A percentile compares a stretch with the other conserved stretches of the same genome.
phyloP scores from a whole-genome alignment of 2,113 vertebrate genomes.

The Cyphomyrus discorhynchus region DNA sequence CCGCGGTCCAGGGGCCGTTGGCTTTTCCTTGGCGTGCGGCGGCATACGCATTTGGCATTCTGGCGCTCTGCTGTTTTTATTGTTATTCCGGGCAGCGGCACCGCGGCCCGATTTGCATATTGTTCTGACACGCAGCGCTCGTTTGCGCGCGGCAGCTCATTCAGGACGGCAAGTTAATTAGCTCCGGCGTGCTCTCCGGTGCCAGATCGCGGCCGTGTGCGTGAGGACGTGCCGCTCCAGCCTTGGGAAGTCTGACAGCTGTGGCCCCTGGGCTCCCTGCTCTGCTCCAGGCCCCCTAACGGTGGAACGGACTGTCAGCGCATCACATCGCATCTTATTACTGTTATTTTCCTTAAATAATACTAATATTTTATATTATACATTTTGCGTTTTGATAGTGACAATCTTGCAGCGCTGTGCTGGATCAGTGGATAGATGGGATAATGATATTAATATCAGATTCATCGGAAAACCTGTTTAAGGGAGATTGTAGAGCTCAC shows the following conservation, averaged over 20 bases:
- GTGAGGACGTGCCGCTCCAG: neutral
- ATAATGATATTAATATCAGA: neutral
- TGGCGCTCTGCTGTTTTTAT: neutral
- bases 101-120: neutral
- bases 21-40: neutral
- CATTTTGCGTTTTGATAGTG: neutral
- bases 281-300: neutral
- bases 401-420: neutral
- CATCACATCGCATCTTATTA: neutral
- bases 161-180: conserved; percentile 45
- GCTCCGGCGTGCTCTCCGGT: neutral
- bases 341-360: neutral
- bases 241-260: neutral
- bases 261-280: neutral
- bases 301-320: neutral
- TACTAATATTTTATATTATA: neutral
- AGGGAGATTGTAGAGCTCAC: neutral
- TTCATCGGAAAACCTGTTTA: neutral
- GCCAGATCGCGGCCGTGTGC: neutral
- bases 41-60: neutral
- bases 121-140: neutral
- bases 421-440: neutral
- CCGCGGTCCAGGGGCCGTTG: neutral
- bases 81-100: neutral
- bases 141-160: conserved; percentile 30